Percentiles rank a stretch among this genome's conserved stretches.
phyloP scores from a whole-genome alignment of 1,140 invertebrate genomes.

The Myzus persicae region DNA sequence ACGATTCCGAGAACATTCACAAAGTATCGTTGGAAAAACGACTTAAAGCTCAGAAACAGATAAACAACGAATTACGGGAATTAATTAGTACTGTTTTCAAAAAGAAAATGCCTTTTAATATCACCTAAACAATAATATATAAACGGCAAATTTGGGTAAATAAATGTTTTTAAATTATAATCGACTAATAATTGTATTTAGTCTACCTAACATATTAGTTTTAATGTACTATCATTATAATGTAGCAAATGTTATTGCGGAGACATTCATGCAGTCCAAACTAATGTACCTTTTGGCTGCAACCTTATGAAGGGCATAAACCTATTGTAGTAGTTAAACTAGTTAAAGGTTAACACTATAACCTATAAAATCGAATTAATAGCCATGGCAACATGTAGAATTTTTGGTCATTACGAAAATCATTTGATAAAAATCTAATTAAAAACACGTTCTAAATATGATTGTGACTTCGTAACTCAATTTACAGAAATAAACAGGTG shows the following conservation, averaged over 20 bases:
- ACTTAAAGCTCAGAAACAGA: background rate
- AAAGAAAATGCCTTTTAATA: background rate
- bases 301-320: too few relatives aligned
- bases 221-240: background rate
- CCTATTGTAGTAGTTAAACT: too few relatives aligned
- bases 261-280: background rate
- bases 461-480: too few relatives aligned
- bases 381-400: background rate
- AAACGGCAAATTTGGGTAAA: background rate
- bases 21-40: slow-evolving; percentile 40
- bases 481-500: too few relatives aligned
- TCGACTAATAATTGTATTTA: background rate
- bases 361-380: too few relatives aligned
- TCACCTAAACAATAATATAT: background rate
- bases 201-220: background rate
- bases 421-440: too few relatives aligned
- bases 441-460: too few relatives aligned
- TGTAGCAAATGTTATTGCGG: background rate
- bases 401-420: background rate
- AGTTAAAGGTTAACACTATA: too few relatives aligned
- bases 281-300: background rate
- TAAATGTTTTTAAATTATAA: background rate
- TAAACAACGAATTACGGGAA: background rate
- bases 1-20: background rate
- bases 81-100: background rate